Base-by-base conservation (phyloP, 1,140 invertebrate genomes). In the Hycleus cichorii region DNA sequence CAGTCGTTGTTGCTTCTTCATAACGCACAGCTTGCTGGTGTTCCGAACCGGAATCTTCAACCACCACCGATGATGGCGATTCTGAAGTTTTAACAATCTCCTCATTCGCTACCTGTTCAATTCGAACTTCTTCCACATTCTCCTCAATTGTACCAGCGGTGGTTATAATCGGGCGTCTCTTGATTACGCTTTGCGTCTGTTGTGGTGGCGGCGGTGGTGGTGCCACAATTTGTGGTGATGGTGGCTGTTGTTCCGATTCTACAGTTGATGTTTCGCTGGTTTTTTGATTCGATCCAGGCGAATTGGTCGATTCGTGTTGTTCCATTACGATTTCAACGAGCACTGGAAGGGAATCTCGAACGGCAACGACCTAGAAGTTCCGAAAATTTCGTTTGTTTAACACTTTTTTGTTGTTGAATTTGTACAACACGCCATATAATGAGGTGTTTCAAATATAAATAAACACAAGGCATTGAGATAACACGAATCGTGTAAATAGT, bases 71-170 rank as follows among this genome's bases (percentile, higher is more conserved):
- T 11, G 58, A 47, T 10, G 58, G 55, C 25, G 46, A 60, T 5
- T 40, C 43, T 1, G 63, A 58, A 8, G 60, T 67, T 8, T 64
- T 63, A 3, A 68, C 64, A 9, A 63, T 42, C 46, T 68, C 66
- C 62, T 68, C 66, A 9, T 39, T 50, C 8, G 58, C 49, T 2
- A 59, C 57, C 18, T 49, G 39, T 50, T 58, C 46, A 7, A 49
- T 49, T 66, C 65, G 40, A 50, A 48, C n/a, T 11, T 67, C 18
- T 18, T 18, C 65, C 46, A 68, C 66, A 3, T 62, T 64, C 49
- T 65, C 68, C 11, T 68, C 64, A 6, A 64, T 61, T 7, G 65
- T 67, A 0, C 60, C 67, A 4, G 64, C 51, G 0, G 63, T 59
- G 4, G 67, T 67, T 7, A 70, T 59, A 2, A 6, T 18, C 1